Conservation (phyloP, 2,113 vertebrate genomes). For the Heterotis niloticus region DNA sequence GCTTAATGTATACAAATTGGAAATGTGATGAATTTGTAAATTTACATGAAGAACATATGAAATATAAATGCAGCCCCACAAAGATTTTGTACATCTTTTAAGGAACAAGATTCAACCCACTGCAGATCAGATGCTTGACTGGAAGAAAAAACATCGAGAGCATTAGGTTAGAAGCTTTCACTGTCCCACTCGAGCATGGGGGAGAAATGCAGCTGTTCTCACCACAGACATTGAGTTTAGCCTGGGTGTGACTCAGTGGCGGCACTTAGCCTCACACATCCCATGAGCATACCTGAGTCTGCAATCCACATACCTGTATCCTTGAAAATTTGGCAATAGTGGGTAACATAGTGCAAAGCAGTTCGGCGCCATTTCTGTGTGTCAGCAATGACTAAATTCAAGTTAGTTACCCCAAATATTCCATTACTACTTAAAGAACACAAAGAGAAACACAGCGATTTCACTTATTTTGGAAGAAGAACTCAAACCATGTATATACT, state of each 20-base stretch:
- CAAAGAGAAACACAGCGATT: background rate
- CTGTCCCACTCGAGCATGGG: constrained; percentile 17
- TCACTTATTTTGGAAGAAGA: background rate
- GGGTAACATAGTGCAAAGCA: background rate
- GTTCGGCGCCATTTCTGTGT: background rate
- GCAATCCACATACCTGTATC: no score
- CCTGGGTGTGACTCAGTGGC: background rate
- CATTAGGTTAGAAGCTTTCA: constrained; percentile 50
- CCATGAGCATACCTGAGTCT: no score
- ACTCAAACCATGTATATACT: background rate
- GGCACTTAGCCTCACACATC: background rate
- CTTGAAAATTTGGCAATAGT: background rate
- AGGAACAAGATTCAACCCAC: background rate
- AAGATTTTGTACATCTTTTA: background rate
- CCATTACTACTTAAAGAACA: background rate
- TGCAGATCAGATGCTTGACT: background rate
- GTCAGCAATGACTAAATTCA: background rate
- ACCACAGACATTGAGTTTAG: background rate
- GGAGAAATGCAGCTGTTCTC: constrained; percentile 28
- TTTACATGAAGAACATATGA: background rate
- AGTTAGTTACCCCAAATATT: background rate
- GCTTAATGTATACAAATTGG: background rate
- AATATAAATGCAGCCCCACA: background rate
- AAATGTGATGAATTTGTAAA: background rate
- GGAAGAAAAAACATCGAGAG: constrained; percentile 20